A percentile compares a stretch with the other conserved stretches of the same genome.
Conservation (phyloP, 1,140 invertebrate genomes). For the Zaprionus vittiger region DNA sequence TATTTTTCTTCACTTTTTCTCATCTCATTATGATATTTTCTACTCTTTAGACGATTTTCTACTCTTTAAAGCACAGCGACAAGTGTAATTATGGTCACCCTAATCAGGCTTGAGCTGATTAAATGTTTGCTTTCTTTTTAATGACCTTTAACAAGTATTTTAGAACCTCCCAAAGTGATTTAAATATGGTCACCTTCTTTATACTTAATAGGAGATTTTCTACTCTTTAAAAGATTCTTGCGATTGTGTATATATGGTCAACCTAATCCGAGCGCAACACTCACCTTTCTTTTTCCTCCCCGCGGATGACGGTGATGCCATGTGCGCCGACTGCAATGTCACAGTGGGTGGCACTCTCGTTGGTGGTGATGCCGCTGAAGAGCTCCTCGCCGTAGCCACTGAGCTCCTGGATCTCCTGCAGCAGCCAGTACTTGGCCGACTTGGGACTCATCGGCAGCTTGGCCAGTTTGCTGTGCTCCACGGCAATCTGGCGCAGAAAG, state of each 20-base stretch:
- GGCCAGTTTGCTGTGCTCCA: conserved; percentile 78
- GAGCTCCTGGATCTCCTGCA: conserved; percentile 91
- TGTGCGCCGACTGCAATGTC: conserved; percentile 89
- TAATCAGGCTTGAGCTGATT: too few relatives aligned
- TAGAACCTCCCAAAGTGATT: too few relatives aligned
- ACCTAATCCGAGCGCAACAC: background rate
- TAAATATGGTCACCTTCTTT: background rate
- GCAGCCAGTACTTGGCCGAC: conserved; percentile 91
- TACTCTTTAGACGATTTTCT: too few relatives aligned
- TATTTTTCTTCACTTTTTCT: too few relatives aligned
- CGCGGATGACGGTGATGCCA: conserved; percentile 90
- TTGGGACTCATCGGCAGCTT: conserved; percentile 71
- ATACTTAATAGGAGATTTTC: background rate
- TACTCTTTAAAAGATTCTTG: too few relatives aligned
- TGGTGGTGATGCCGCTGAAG: conserved; percentile 89
- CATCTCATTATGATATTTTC: too few relatives aligned
- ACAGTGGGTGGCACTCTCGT: conserved; percentile 71
- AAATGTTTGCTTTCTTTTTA: too few relatives aligned
- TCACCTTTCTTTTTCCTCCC: conserved; percentile 84
- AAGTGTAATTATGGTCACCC: too few relatives aligned
- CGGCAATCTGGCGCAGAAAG: conserved; percentile 73
- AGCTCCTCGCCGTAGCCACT: conserved; percentile 92
- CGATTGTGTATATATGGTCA: background rate
- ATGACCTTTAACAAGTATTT: too few relatives aligned
- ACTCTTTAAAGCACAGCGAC: too few relatives aligned